Percentiles rank a stretch among this genome's conserved stretches.
Evolutionary conservation across 2,113 vertebrate species (phyloP).

Genomic region (Lichenostomus cassidix): DNA sequence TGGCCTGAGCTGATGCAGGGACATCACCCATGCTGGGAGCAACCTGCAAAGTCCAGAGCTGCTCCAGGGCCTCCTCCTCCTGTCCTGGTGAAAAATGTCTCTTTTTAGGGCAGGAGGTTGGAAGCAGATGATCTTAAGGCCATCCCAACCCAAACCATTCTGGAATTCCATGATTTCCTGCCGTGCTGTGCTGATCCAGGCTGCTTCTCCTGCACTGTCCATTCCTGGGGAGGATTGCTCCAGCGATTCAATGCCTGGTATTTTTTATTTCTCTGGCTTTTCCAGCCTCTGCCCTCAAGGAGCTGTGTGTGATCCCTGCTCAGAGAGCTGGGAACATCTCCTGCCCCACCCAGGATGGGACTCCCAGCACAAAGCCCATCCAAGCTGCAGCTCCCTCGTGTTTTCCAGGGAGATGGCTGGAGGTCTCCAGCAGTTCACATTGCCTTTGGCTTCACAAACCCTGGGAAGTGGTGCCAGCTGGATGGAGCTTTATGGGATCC

Average conservation of each 20-base stretch:
- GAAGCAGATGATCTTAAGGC: not conserved
- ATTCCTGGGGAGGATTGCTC: not conserved
- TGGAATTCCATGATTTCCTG: not conserved
- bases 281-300: not conserved
- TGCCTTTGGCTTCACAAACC: not conserved
- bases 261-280: not conserved
- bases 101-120: not conserved
- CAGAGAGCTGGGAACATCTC: not conserved
- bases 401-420: not conserved
- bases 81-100: not conserved
- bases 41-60: not conserved
- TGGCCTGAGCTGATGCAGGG: not conserved
- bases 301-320: not conserved
- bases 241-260: not conserved
- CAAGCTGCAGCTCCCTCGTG: not conserved
- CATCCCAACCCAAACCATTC: not conserved
- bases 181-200: not conserved
- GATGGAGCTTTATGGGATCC: slow-evolving; percentile 15
- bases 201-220: not conserved
- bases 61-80: not conserved
- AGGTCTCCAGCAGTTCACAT: not conserved
- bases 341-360: not conserved
- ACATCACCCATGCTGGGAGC: not conserved
- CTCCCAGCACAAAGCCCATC: not conserved
- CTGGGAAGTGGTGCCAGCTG: not conserved